Percentiles rank a stretch among this genome's conserved stretches.
phyloP scores from a whole-genome alignment of 2,113 vertebrate genomes.

The Gambusia holbrooki region DNA sequence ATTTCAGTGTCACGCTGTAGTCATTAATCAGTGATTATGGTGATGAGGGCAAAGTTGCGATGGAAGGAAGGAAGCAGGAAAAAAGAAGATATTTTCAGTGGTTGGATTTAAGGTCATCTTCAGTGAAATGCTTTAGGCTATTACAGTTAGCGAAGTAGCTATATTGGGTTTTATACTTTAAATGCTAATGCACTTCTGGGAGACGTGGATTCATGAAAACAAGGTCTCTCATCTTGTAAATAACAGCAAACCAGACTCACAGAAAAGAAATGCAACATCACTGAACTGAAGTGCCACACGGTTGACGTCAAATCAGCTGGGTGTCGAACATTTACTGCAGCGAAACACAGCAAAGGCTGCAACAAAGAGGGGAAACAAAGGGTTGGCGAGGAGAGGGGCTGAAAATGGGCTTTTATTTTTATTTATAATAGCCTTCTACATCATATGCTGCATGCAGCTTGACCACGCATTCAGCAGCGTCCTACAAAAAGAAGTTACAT shows the following conservation, averaged over 20 bases:
- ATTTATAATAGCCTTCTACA: slow-evolving; percentile 55
- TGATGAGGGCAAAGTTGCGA: slow-evolving; percentile 22
- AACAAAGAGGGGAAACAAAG: not conserved
- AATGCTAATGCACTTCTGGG: slow-evolving; percentile 10
- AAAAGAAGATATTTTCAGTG: slow-evolving; percentile 24
- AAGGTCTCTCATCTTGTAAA: not conserved
- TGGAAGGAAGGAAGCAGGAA: not conserved
- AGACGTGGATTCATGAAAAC: slow-evolving; percentile 4
- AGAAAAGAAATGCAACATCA: slow-evolving; percentile 1
- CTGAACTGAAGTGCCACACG: not conserved
- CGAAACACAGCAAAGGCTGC: slow-evolving; percentile 4
- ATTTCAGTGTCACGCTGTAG: not conserved
- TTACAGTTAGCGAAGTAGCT: slow-evolving; percentile 4
- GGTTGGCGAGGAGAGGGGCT: not conserved
- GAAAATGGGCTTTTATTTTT: slow-evolving; percentile 46
- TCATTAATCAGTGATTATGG: slow-evolving; percentile 24
- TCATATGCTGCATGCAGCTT: slow-evolving; percentile 23
- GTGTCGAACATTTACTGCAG: slow-evolving; percentile 6
- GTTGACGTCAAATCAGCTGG: not conserved
- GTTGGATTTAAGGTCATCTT: slow-evolving; percentile 28
- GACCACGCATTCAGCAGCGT: slow-evolving; percentile 28
- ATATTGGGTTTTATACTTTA: not conserved
- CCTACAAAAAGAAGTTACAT: slow-evolving; percentile 48
- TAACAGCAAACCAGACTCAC: not conserved
- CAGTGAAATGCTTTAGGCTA: slow-evolving; percentile 15